Percentiles rank a stretch among this genome's conserved stretches.
Evolutionary conservation across 2,888 invertebrate genomes (phyloP).

Genomic region (Belgica antarctica): DNA sequence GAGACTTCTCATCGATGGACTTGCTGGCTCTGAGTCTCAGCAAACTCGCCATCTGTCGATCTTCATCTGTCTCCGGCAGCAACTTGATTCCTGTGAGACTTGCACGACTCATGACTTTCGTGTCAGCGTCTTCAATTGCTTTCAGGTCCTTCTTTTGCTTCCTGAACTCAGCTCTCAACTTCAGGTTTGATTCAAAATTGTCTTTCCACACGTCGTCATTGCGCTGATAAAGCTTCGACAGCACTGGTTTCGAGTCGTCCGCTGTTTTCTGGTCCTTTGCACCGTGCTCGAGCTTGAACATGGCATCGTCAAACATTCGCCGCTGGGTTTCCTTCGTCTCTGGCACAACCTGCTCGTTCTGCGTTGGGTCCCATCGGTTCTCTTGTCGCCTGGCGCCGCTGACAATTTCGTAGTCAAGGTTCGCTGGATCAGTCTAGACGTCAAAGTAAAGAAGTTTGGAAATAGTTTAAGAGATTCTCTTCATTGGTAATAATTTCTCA

Average conservation of each 20-base stretch:
- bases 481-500: not conserved
- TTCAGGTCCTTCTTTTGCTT: slow-evolving; percentile 73
- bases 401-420: slow-evolving; percentile 93
- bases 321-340: slow-evolving; percentile 90
- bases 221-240: slow-evolving; percentile 73
- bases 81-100: slow-evolving; percentile 67
- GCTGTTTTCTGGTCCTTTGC: slow-evolving; percentile 72
- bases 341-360: slow-evolving; percentile 90
- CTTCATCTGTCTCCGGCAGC: slow-evolving; percentile 76
- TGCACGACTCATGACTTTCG: slow-evolving; percentile 68
- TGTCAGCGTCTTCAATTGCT: slow-evolving; percentile 65
- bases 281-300: slow-evolving; percentile 96
- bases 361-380: slow-evolving; percentile 95
- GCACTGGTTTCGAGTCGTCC: slow-evolving; percentile 67
- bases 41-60: slow-evolving; percentile 74
- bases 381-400: slow-evolving; percentile 95
- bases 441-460: no score
- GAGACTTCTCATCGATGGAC: slow-evolving; percentile 62
- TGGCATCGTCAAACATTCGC: slow-evolving; percentile 89
- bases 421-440: slow-evolving; percentile 97
- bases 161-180: slow-evolving; percentile 79
- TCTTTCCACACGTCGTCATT: slow-evolving; percentile 86
- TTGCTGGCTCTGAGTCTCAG: slow-evolving; percentile 65
- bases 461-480: no score
- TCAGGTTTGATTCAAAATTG: slow-evolving; percentile 87